Evolutionary conservation across 2,113 vertebrate species (phyloP).

Genomic region (Gopherus flavomarginatus): DNA sequence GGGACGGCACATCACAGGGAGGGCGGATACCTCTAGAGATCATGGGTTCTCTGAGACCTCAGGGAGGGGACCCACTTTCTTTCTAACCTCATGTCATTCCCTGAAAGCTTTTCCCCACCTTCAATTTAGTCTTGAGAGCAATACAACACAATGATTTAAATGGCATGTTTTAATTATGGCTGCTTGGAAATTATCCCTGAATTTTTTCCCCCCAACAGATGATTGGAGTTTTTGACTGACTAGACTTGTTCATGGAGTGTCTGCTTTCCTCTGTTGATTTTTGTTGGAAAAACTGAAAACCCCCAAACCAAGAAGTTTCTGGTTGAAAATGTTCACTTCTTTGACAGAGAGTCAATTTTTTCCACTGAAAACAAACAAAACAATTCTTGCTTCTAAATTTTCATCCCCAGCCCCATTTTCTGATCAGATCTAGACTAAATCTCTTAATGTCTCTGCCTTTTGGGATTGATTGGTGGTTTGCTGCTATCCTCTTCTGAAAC

Average conservation of each 20-base stretch:
- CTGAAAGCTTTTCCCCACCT: not conserved
- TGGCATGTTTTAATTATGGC: not conserved
- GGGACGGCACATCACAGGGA: not conserved
- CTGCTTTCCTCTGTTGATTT: fast-evolving
- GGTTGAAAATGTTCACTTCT: not conserved
- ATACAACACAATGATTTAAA: not conserved
- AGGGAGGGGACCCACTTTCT: fast-evolving
- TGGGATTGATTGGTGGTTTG: not conserved
- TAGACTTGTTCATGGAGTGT: not conserved
- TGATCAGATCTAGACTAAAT: not conserved
- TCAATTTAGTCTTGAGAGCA: not conserved
- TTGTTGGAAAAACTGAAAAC: not conserved
- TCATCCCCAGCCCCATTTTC: not conserved
- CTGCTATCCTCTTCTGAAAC: not conserved
- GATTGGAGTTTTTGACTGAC: not conserved
- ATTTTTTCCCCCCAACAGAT: not conserved
- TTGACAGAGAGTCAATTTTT: not conserved
- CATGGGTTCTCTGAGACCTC: not conserved
- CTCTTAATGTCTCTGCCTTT: not conserved
- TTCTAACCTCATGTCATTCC: not conserved
- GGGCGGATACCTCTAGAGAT: not conserved
- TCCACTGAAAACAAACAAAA: not conserved
- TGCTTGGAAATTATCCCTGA: not conserved
- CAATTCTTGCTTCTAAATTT: not conserved
- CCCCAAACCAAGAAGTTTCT: not conserved